Percentiles rank a stretch among this genome's conserved stretches.
These are phyloP conservation scores for Leptoclinus maculatus DNA, from an alignment of 2,797 vertebrate species.

Conservation along the genomic window DNA sequence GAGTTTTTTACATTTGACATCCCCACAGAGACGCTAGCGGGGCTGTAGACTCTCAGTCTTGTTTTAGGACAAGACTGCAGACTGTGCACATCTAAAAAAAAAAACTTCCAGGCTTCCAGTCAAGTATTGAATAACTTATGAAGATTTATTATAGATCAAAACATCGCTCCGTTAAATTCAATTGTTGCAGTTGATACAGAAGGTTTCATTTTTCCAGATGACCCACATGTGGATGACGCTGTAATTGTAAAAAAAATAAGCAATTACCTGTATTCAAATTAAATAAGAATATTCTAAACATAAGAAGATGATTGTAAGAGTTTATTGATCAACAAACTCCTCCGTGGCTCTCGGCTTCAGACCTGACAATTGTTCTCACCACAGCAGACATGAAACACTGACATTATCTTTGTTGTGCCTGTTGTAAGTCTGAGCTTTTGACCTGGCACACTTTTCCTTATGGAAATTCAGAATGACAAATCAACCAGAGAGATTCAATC, in stretches of 20 bases:
- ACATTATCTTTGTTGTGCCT: constrained; percentile 43
- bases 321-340: constrained; percentile 6
- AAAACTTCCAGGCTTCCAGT: background rate
- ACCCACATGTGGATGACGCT: background rate
- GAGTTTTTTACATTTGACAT: background rate
- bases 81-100: background rate
- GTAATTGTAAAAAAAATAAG: background rate
- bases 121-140: background rate
- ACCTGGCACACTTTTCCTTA: constrained; percentile 25
- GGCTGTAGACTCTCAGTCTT: background rate
- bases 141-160: background rate
- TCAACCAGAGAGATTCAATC: constrained; percentile 58
- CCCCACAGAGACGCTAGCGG: background rate
- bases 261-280: background rate
- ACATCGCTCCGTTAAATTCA: background rate
- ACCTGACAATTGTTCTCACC: background rate
- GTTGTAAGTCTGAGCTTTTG: constrained; percentile 38
- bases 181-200: background rate
- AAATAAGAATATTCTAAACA: background rate
- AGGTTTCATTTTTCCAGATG: background rate
- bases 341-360: constrained; percentile 17
- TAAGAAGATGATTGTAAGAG: constrained; percentile 1
- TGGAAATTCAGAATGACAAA: constrained; percentile 42
- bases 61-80: background rate
- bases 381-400: constrained; percentile 36